A percentile compares a stretch with the other conserved stretches of the same genome.
Conservation (phyloP, 2,888 invertebrate species). For the Melipona beecheii region DNA sequence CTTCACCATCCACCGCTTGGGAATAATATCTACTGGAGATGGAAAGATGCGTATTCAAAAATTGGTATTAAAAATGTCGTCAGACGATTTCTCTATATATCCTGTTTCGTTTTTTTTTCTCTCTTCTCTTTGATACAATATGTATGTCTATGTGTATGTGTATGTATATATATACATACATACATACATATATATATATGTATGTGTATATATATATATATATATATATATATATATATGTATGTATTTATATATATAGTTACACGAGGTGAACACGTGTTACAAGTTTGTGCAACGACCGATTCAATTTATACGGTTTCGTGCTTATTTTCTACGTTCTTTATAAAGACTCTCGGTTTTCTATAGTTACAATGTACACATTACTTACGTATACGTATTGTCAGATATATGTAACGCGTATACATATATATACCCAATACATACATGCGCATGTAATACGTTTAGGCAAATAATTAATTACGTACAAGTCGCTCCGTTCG, state of each 20-base stretch:
- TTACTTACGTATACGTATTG: constrained; percentile 47
- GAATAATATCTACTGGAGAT: neutral
- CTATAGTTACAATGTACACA: constrained; percentile 58
- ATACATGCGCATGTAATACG: constrained; percentile 14
- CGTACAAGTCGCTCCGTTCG: constrained; percentile 53
- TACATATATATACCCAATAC: constrained; percentile 4
- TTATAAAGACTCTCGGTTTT: constrained; percentile 41
- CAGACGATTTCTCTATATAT: constrained; percentile 42
- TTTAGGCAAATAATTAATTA: constrained; percentile 51
- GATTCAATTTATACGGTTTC: constrained; percentile 19
- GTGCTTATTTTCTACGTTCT: constrained; percentile 41
- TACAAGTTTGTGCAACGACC: constrained; percentile 52
- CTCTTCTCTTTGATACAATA: constrained; percentile 52
- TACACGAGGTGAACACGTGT: constrained; percentile 39
- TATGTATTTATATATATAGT: neutral
- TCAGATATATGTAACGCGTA: constrained; percentile 46
- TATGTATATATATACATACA: neutral
- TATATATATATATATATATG: neutral
- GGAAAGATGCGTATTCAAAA: neutral
- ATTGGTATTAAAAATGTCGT: constrained; percentile 43
- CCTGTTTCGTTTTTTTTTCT: constrained; percentile 18
- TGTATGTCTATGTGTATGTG: neutral
- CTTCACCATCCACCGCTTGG: constrained; percentile 51
- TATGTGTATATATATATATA: neutral
- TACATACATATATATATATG: neutral